Evolutionary conservation across 2,888 invertebrate species (phyloP).

Genomic region (Acrobasis consociella): DNA sequence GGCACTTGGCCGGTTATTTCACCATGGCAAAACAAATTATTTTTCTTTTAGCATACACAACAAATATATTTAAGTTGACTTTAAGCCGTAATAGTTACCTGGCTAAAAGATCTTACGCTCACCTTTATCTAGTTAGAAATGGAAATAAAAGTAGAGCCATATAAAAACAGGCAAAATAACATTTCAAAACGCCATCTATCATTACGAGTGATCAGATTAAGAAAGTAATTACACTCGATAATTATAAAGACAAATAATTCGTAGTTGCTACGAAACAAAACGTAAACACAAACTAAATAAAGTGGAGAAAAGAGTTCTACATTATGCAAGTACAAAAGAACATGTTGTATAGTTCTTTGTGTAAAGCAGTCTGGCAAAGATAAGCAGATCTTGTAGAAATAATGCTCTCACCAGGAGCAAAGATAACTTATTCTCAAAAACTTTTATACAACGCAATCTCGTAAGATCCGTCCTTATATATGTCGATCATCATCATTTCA

Average conservation of each 20-base stretch:
- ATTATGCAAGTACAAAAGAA: too few relatives aligned
- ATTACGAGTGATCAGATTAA: constrained; percentile 15
- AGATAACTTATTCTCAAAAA: constrained; percentile 87
- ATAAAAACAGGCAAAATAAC: constrained; percentile 7
- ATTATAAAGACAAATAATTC: constrained; percentile 17
- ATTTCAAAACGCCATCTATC: constrained; percentile 22
- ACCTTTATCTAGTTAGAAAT: too few relatives aligned
- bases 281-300: background rate
- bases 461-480: too few relatives aligned
- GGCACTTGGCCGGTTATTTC: too few relatives aligned
- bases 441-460: constrained; percentile 87
- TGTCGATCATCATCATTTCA: too few relatives aligned
- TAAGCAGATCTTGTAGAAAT: constrained; percentile 81
- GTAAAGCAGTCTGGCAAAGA: constrained; percentile 87
- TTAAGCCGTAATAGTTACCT: too few relatives aligned
- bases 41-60: too few relatives aligned
- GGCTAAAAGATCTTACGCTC: too few relatives aligned
- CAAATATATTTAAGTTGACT: too few relatives aligned
- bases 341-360: constrained; percentile 86
- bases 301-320: background rate
- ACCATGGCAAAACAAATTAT: too few relatives aligned
- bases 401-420: constrained; percentile 85
- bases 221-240: constrained; percentile 14
- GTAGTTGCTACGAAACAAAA: constrained; percentile 11
- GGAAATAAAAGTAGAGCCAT: background rate